These are phyloP conservation scores for Drosophila watanabei DNA, from an alignment of 1,140 invertebrate species.

Conservation along the genomic window DNA sequence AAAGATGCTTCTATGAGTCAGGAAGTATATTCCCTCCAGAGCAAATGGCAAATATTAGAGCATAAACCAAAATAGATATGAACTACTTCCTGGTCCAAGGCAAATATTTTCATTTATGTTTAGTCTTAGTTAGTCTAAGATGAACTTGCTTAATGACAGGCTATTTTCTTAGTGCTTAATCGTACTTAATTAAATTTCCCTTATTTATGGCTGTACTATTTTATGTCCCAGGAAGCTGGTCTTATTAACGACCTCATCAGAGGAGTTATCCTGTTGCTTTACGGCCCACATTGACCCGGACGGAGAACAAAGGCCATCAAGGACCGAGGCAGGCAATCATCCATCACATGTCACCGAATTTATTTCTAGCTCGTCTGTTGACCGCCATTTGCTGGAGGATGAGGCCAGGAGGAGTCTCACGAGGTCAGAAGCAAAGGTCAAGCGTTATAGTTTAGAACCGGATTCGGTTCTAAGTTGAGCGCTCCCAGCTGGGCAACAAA, in stretches of 20 bases:
- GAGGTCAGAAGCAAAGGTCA: constrained; percentile 54
- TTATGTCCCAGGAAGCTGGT: constrained; percentile 27
- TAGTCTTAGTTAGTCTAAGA: background rate
- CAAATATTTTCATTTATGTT: background rate
- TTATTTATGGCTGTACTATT: background rate
- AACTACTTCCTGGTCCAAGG: background rate
- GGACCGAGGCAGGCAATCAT: constrained; percentile 24
- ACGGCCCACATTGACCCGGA: constrained; percentile 32
- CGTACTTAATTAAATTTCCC: constrained; percentile 1
- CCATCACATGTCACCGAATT: constrained; percentile 57
- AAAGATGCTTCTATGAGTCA: background rate
- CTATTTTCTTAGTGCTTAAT: too few relatives aligned
- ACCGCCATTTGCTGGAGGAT: constrained; percentile 8
- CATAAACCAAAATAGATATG: background rate
- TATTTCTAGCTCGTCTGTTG: constrained; percentile 45
- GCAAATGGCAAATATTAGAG: background rate
- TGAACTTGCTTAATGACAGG: background rate
- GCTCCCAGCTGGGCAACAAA: constrained; percentile 38
- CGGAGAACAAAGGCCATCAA: constrained; percentile 38
- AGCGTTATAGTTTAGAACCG: constrained; percentile 13
- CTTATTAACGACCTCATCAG: constrained; percentile 20
- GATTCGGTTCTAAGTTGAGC: constrained; percentile 70
- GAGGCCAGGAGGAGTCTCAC: background rate
- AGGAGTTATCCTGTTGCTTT: constrained; percentile 30
- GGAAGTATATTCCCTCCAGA: background rate